Conservation (phyloP, 2,888 invertebrate genomes). For the Athripsodes cinereus region DNA sequence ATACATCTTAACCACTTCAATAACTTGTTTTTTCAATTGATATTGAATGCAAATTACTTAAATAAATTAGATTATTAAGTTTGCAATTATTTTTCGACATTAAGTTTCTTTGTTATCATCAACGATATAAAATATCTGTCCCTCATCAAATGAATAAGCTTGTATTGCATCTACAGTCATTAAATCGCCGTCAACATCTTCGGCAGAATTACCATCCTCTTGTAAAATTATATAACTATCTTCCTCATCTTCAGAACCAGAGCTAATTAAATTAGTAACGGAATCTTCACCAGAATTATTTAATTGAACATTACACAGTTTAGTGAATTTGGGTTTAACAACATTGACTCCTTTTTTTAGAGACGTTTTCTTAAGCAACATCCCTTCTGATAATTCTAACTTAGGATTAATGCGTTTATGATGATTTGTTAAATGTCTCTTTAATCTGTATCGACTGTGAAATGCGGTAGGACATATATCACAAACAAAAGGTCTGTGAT, state of each 20-base stretch:
- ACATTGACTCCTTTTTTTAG: too few relatives aligned
- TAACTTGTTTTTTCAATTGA: too few relatives aligned
- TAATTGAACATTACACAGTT: too few relatives aligned
- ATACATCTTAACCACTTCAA: too few relatives aligned
- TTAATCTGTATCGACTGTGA: slow-evolving; percentile 34
- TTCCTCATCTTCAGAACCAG: slow-evolving; percentile 9
- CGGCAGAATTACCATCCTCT: slow-evolving; percentile 10
- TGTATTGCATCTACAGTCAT: slow-evolving; percentile 12
- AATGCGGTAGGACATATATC: slow-evolving; percentile 33
- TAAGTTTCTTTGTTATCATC: background rate
- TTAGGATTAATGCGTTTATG: slow-evolving; percentile 9
- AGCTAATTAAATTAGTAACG: too few relatives aligned
- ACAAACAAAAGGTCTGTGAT: slow-evolving; percentile 34
- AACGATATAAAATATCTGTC: slow-evolving; percentile 17
- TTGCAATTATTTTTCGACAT: too few relatives aligned
- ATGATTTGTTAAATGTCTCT: slow-evolving; percentile 34
- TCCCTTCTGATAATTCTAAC: too few relatives aligned
- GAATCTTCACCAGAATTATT: too few relatives aligned
- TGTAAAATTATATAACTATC: slow-evolving; percentile 24
- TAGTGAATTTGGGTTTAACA: too few relatives aligned
- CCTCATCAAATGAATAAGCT: slow-evolving; percentile 16
- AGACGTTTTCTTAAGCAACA: too few relatives aligned
- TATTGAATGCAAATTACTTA: too few relatives aligned
- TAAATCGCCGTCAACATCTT: slow-evolving; percentile 3
- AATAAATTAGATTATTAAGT: too few relatives aligned